Percentiles rank a stretch among this genome's conserved stretches.
phyloP scores from a whole-genome alignment of 2,797 vertebrate genomes.

The Enoplosus armatus region DNA sequence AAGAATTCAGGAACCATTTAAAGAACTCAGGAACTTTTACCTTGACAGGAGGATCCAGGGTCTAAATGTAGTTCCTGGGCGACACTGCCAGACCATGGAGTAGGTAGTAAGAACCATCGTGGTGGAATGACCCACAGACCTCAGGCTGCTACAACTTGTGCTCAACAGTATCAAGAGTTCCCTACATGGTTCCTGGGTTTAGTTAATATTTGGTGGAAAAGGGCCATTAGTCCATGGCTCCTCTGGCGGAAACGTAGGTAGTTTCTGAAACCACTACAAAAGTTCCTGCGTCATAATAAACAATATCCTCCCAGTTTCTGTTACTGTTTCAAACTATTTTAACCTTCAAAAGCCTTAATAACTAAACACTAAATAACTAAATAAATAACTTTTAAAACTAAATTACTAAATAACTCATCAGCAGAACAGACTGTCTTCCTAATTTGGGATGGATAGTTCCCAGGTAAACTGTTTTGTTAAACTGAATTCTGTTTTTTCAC shows the following conservation, averaged over 20 bases:
- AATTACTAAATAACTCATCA: too few relatives aligned
- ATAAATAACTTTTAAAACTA: too few relatives aligned
- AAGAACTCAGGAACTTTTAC: neutral
- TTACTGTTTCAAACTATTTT: neutral
- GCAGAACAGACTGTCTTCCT: too few relatives aligned
- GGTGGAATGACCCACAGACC: neutral
- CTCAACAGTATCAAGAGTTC: too few relatives aligned
- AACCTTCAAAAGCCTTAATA: too few relatives aligned
- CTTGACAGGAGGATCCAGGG: too few relatives aligned
- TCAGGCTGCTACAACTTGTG: neutral
- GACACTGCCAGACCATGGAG: too few relatives aligned
- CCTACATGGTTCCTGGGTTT: neutral
- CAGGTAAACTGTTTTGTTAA: too few relatives aligned
- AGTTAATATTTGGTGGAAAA: neutral
- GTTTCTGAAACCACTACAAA: neutral
- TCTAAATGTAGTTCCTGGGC: neutral
- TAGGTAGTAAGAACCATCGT: too few relatives aligned
- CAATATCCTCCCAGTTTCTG: neutral
- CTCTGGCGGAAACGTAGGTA: neutral
- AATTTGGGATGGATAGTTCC: too few relatives aligned
- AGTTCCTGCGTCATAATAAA: neutral
- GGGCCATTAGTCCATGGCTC: neutral
- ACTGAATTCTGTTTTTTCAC: too few relatives aligned
- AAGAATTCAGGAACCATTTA: neutral
- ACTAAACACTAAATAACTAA: too few relatives aligned